Percentiles rank a stretch among this genome's conserved stretches.
Evolutionary conservation across 2,113 vertebrate genomes (phyloP).

Genomic region (Oryzias celebensis): DNA sequence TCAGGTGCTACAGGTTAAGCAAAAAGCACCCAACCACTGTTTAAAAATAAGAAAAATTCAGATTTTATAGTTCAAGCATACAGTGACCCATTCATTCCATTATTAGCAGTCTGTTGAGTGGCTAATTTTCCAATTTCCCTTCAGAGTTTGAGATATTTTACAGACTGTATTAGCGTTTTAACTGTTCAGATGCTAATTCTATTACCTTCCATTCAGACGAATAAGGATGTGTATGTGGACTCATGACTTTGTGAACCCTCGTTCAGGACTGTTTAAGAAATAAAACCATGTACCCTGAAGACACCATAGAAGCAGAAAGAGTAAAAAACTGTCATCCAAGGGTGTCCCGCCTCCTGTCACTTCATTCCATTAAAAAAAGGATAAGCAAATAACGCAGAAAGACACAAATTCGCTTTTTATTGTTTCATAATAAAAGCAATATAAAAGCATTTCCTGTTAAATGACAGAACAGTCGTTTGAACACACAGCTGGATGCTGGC

Average conservation of each 20-base stretch:
- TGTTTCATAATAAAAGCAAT: constrained; percentile 31
- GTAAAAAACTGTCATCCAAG: constrained; percentile 52
- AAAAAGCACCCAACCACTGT: constrained; percentile 45
- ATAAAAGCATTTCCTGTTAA: constrained; percentile 35
- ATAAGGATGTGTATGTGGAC: too few species aligned
- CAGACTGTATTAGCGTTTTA: constrained; percentile 24
- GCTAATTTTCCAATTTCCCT: constrained; percentile 42
- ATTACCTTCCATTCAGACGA: too few species aligned
- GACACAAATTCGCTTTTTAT: constrained; percentile 19
- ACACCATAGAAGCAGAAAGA: constrained; percentile 5
- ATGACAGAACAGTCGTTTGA: constrained; percentile 25
- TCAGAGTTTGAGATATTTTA: constrained; percentile 11
- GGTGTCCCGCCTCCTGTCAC: constrained; percentile 20
- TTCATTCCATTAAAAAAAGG: constrained; percentile 24
- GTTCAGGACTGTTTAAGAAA: constrained; percentile 21
- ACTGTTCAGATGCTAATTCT: constrained; percentile 7
- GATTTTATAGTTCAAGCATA: constrained; percentile 55
- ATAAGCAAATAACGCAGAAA: background rate
- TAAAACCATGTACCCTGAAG: constrained; percentile 21
- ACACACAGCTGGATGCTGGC: constrained; percentile 24
- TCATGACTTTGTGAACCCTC: constrained; percentile 5
- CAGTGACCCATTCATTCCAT: constrained; percentile 12
- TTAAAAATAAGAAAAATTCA: constrained; percentile 14
- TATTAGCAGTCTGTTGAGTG: constrained; percentile 11
- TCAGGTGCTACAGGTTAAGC: constrained; percentile 58